These are phyloP conservation scores for Zelostemma sp. DNA, from an alignment of 1,140 invertebrate species.

Conservation along the genomic window DNA sequence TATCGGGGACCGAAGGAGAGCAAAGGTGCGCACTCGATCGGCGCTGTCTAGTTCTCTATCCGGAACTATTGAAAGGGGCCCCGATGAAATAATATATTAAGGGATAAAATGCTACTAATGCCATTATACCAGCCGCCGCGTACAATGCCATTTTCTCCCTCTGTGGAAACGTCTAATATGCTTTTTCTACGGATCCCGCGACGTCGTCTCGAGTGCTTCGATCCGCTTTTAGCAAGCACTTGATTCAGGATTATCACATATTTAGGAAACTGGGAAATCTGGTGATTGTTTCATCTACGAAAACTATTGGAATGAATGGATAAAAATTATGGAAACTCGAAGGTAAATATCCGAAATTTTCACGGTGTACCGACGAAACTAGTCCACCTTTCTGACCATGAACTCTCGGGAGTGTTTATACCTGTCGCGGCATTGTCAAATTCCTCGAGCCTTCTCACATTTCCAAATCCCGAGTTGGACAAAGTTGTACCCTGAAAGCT, in stretches of 20 bases:
- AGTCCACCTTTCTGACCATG: too few species aligned
- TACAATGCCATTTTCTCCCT: slow-evolving; percentile 58
- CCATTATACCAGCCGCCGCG: slow-evolving; percentile 51
- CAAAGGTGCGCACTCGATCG: slow-evolving; percentile 8
- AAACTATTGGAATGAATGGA: too few species aligned
- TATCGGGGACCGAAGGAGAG: slow-evolving; percentile 33
- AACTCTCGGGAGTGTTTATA: slow-evolving; percentile 61
- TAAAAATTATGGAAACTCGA: too few species aligned
- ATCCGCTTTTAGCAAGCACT: too few species aligned
- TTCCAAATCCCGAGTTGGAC: slow-evolving; percentile 51
- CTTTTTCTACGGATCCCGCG: slow-evolving; percentile 39
- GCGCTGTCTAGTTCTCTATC: slow-evolving; percentile 15
- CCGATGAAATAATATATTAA: slow-evolving; percentile 68
- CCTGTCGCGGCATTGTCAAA: slow-evolving; percentile 58
- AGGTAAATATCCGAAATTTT: too few species aligned
- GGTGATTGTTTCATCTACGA: too few species aligned
- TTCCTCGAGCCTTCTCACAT: slow-evolving; percentile 49
- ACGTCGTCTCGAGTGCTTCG: slow-evolving; percentile 33
- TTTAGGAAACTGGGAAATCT: too few species aligned
- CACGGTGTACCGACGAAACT: too few species aligned
- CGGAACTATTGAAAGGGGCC: slow-evolving; percentile 61
- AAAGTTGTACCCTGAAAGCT: slow-evolving; percentile 30
- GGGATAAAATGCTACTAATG: slow-evolving; percentile 67
- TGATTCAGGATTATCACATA: too few species aligned
- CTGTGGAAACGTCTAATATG: slow-evolving; percentile 53